Evolutionary conservation across 2,113 vertebrate species (phyloP).

Genomic region (Myiagra hebetior): DNA sequence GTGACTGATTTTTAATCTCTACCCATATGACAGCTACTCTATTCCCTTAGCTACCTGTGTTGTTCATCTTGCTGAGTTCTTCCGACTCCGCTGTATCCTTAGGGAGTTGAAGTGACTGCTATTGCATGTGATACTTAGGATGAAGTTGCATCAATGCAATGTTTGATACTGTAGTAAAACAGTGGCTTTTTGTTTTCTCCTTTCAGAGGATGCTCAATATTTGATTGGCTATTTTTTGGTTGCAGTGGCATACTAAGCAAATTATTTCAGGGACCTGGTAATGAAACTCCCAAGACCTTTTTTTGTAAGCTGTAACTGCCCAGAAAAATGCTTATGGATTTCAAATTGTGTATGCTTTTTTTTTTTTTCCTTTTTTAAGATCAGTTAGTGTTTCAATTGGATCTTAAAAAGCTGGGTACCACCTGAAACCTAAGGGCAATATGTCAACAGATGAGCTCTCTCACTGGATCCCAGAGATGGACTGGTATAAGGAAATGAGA

Average conservation of each 20-base stretch:
- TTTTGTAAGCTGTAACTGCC: neutral
- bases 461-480: neutral
- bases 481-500: neutral
- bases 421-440: neutral
- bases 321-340: neutral
- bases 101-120: neutral
- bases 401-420: neutral
- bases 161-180: neutral
- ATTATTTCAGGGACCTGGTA: neutral
- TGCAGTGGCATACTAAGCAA: neutral
- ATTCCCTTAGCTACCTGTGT: neutral
- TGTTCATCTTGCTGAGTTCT: neutral
- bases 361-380: neutral
- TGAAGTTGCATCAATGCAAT: neutral
- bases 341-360: neutral
- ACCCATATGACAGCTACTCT: neutral
- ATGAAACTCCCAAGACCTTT: neutral
- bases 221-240: neutral
- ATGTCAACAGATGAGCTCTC: neutral
- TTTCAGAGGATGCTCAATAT: neutral
- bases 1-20: neutral
- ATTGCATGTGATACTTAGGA: neutral
- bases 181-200: neutral
- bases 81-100: neutral
- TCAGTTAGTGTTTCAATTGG: neutral